Conservation (phyloP, 2,113 vertebrate genomes). For the Malurus alboscapulatus region DNA sequence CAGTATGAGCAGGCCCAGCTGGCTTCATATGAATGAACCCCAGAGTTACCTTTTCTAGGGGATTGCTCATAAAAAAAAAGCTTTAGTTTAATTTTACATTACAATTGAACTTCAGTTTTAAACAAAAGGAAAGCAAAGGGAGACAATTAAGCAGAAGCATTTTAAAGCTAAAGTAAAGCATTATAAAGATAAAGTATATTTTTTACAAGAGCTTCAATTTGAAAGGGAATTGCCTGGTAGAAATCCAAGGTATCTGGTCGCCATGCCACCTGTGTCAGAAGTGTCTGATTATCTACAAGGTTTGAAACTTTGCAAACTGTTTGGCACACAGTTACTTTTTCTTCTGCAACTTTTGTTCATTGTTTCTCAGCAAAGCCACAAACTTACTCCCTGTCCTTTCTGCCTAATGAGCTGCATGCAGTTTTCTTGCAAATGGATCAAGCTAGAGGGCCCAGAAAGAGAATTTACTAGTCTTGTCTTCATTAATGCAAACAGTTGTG, state of each 20-base stretch:
- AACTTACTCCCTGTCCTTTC: background rate
- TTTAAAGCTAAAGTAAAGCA: background rate
- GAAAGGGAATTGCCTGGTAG: background rate
- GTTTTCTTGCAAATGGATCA: background rate
- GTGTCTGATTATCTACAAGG: background rate
- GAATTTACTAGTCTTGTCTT: slow-evolving; percentile 2
- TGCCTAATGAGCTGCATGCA: background rate
- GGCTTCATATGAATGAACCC: background rate
- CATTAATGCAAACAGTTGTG: background rate
- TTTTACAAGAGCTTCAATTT: background rate
- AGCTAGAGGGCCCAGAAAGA: background rate
- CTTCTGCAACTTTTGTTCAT: background rate
- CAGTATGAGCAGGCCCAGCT: background rate
- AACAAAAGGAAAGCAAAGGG: background rate
- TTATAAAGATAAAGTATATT: background rate
- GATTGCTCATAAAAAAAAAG: background rate
- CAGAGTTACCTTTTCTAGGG: background rate
- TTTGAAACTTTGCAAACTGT: background rate
- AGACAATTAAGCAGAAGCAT: background rate
- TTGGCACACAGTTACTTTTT: background rate
- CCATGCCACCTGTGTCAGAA: background rate
- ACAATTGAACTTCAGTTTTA: background rate
- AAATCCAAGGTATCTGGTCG: background rate
- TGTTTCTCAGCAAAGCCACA: background rate
- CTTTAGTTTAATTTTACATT: background rate